A percentile compares a stretch with the other conserved stretches of the same genome.
Evolutionary conservation across 2,113 vertebrate species (phyloP).

Genomic region (Stigmatopora nigra): DNA sequence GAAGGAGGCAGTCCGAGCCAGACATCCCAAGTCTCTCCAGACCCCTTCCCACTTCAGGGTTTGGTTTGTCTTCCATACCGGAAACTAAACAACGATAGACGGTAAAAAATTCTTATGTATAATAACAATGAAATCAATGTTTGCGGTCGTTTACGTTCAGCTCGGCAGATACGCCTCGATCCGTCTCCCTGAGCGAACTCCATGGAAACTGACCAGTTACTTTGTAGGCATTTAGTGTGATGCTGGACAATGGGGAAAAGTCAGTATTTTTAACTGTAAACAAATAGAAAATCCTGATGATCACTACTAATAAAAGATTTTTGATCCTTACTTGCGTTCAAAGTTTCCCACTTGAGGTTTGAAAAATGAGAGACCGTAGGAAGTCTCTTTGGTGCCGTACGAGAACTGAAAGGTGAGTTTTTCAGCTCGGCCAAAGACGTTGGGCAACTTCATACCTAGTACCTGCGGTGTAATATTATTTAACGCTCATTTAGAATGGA

Average conservation of each 20-base stretch:
- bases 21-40: constrained; percentile 91
- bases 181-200: constrained; percentile 95
- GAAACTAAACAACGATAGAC: constrained; percentile 70
- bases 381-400: constrained; percentile 96
- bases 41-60: constrained; percentile 92
- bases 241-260: constrained; percentile 56
- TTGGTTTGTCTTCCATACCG: constrained; percentile 88
- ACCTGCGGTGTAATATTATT: constrained; percentile 65
- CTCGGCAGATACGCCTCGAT: constrained; percentile 85
- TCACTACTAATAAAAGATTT: background rate
- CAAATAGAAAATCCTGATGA: background rate
- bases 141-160: constrained; percentile 73
- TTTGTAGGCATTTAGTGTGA: constrained; percentile 87
- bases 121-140: background rate
- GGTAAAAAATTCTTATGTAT: background rate
- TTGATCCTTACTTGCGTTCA: constrained; percentile 80
- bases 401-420: constrained; percentile 95
- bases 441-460: constrained; percentile 89
- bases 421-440: constrained; percentile 87
- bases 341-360: constrained; percentile 89
- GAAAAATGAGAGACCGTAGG: constrained; percentile 93
- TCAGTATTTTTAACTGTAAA: background rate
- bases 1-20: constrained; percentile 87
- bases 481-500: background rate
- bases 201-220: constrained; percentile 97